Evolutionary conservation across 1,140 invertebrate species (phyloP).

Genomic region (Mylabris phalerata): DNA sequence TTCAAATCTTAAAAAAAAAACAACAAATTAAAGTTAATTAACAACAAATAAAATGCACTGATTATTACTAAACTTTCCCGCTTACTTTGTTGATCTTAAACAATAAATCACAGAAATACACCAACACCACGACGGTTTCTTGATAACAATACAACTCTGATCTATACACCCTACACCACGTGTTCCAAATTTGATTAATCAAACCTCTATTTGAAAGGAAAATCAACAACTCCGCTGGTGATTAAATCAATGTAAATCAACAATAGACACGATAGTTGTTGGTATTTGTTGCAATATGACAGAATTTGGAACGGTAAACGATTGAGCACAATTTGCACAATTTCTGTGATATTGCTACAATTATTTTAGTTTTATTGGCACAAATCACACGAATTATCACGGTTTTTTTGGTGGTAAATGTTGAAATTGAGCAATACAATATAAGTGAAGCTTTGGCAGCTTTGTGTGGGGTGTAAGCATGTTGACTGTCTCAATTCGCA

Average conservation of each 20-base stretch:
- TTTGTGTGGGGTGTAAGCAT: slow-evolving; percentile 8
- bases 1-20: neutral
- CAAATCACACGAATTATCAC: neutral
- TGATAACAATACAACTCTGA: too few species aligned
- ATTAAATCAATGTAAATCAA: too few species aligned
- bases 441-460: neutral
- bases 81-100: slow-evolving; percentile 37
- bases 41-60: slow-evolving; percentile 15
- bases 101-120: slow-evolving; percentile 14
- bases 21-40: neutral
- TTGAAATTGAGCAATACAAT: neutral
- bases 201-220: too few species aligned
- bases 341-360: slow-evolving; percentile 5
- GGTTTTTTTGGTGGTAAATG: too few species aligned
- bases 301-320: neutral
- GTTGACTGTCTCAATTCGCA: slow-evolving; percentile 2
- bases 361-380: neutral
- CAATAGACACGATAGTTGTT: neutral
- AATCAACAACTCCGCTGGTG: too few species aligned
- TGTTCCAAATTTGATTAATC: neutral
- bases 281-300: neutral
- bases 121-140: neutral
- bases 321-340: neutral
- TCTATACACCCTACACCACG: neutral
- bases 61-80: slow-evolving; percentile 18